Conservation (phyloP, 2,888 invertebrate species). For the Busseola fusca region DNA sequence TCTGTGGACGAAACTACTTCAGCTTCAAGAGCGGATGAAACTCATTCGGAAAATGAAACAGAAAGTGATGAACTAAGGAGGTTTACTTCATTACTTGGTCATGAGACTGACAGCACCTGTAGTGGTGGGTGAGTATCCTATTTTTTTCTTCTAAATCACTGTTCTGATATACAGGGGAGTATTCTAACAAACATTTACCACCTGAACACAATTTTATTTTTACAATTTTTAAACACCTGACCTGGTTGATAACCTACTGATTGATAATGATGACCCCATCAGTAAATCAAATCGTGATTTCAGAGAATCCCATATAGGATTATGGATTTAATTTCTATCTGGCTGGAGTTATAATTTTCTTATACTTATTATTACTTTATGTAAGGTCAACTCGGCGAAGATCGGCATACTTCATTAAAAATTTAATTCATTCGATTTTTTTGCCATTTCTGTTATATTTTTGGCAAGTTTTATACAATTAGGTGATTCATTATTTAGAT, state of each 20-base stretch:
- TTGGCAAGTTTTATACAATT: no score
- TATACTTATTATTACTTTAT: neutral
- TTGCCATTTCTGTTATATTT: no score
- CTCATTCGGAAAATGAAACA: constrained; percentile 66
- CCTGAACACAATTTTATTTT: neutral
- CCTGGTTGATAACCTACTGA: constrained; percentile 31
- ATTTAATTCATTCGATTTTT: no score
- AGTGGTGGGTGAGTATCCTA: constrained; percentile 68
- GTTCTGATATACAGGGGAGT: neutral
- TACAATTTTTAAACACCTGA: constrained; percentile 27
- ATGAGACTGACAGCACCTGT: constrained; percentile 67
- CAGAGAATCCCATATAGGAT: neutral
- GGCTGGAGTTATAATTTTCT: neutral
- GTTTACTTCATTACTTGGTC: constrained; percentile 19
- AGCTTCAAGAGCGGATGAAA: constrained; percentile 64
- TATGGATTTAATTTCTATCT: neutral
- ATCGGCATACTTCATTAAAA: no score
- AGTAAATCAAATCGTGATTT: constrained; percentile 4
- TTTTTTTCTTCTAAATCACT: neutral
- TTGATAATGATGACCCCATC: constrained; percentile 27
- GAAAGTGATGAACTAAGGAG: constrained; percentile 72
- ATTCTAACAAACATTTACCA: neutral
- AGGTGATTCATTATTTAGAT: no score
- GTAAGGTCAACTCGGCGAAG: no score
- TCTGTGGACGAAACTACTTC: constrained; percentile 72